A percentile compares a stretch with the other conserved stretches of the same genome.
These are phyloP conservation scores for Ictalurus punctatus DNA, from an alignment of 2,113 vertebrate species.

Conservation along the genomic window DNA sequence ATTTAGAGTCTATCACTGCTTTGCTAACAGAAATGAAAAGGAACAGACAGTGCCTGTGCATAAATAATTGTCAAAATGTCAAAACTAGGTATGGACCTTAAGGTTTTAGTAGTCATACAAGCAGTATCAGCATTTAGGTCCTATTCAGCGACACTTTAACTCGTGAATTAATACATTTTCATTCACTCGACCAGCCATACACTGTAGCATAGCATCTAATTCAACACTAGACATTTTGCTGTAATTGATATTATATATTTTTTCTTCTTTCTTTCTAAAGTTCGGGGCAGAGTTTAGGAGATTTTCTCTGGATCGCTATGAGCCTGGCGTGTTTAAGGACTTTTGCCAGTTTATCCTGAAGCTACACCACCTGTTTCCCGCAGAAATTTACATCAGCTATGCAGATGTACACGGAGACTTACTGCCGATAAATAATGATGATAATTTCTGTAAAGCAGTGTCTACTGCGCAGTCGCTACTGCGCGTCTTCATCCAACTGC, in stretches of 20 bases:
- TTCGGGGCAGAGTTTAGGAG: slow-evolving; percentile 57
- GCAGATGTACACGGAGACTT: slow-evolving; percentile 54
- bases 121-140: background rate
- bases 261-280: slow-evolving; percentile 11
- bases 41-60: background rate
- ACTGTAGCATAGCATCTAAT: background rate
- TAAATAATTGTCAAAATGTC: background rate
- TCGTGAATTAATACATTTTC: background rate
- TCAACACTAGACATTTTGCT: background rate
- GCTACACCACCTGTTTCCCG: slow-evolving; percentile 27
- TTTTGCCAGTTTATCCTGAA: slow-evolving; percentile 42
- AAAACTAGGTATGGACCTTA: background rate
- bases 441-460: slow-evolving; percentile 53
- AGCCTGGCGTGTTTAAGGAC: slow-evolving; percentile 46
- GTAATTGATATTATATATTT: background rate
- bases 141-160: background rate
- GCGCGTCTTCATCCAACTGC: slow-evolving; percentile 51
- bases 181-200: background rate
- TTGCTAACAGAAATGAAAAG: background rate
- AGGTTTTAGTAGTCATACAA: background rate
- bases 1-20: background rate
- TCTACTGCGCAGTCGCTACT: slow-evolving; percentile 44
- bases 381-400: slow-evolving; percentile 45
- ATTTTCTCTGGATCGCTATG: slow-evolving; percentile 48
- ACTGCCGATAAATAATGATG: slow-evolving; percentile 56